These are phyloP conservation scores for Hylaeus volcanicus DNA, from an alignment of 1,140 invertebrate species.

Conservation along the genomic window DNA sequence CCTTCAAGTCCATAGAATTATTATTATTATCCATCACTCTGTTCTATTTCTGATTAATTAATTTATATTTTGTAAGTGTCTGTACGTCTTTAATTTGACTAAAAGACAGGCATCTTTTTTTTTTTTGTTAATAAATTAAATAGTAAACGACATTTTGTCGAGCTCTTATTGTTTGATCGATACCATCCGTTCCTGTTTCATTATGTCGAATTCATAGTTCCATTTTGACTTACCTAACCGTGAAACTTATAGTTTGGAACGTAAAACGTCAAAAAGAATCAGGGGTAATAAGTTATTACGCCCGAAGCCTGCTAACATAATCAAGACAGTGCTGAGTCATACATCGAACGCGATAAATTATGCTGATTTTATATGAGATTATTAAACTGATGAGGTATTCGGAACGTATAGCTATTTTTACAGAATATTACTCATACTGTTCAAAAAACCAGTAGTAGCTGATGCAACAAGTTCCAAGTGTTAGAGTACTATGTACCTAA, in stretches of 20 bases:
- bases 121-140: not conserved
- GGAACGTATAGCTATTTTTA: too few species aligned
- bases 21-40: conserved; percentile 21
- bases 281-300: not conserved
- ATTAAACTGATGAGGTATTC: not conserved
- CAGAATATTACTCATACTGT: too few species aligned
- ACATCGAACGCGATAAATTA: not conserved
- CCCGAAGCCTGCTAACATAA: not conserved
- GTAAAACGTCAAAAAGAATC: not conserved
- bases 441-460: too few species aligned
- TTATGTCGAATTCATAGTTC: not conserved
- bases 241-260: too few species aligned
- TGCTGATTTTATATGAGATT: not conserved
- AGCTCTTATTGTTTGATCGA: not conserved
- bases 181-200: conserved; percentile 3
- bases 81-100: too few species aligned
- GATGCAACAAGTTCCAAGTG: too few species aligned
- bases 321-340: not conserved
- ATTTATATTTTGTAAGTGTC: conserved; percentile 12
- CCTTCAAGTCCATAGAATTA: not conserved
- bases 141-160: not conserved
- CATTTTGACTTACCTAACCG: too few species aligned
- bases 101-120: not conserved
- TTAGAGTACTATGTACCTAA: too few species aligned
- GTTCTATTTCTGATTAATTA: not conserved